Conservation (phyloP, 2,888 invertebrate genomes). For the Cephus runcator region DNA sequence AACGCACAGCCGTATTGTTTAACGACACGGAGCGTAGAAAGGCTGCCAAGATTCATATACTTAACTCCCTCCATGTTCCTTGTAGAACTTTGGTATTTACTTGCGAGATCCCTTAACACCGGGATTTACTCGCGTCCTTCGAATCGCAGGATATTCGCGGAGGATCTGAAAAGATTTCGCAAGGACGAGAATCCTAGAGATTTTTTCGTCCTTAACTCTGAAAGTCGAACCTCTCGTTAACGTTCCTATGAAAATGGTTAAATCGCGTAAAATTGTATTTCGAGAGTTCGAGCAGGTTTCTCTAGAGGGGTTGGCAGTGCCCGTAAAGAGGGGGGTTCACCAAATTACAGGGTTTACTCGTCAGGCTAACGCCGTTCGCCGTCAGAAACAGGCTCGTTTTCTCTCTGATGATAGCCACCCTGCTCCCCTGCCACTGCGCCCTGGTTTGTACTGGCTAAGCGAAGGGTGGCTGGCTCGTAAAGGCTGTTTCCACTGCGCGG, state of each 20-base stretch:
- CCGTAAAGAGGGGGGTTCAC: neutral
- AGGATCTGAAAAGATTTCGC: neutral
- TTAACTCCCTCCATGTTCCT: neutral
- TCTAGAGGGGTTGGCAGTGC: neutral
- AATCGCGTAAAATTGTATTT: neutral
- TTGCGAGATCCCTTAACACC: neutral
- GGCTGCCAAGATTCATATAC: neutral
- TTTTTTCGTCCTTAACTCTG: neutral
- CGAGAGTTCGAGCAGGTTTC: neutral
- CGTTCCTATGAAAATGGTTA: neutral
- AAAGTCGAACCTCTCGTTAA: neutral
- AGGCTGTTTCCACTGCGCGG: conserved; percentile 1
- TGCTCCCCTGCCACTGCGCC: neutral
- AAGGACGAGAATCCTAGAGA: conserved; percentile 12
- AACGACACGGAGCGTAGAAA: neutral
- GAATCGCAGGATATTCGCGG: neutral
- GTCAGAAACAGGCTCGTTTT: conserved; percentile 7
- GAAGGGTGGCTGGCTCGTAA: neutral
- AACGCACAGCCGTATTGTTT: neutral
- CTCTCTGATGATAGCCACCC: neutral
- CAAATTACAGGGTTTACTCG: conserved; percentile 18
- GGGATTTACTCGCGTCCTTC: neutral
- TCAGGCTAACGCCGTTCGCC: conserved; percentile 10
- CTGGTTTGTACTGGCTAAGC: conserved; percentile 4
- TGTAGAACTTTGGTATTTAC: neutral